These are phyloP conservation scores for Agonopterix arenella DNA, from an alignment of 2,888 invertebrate genomes.

Conservation along the genomic window DNA sequence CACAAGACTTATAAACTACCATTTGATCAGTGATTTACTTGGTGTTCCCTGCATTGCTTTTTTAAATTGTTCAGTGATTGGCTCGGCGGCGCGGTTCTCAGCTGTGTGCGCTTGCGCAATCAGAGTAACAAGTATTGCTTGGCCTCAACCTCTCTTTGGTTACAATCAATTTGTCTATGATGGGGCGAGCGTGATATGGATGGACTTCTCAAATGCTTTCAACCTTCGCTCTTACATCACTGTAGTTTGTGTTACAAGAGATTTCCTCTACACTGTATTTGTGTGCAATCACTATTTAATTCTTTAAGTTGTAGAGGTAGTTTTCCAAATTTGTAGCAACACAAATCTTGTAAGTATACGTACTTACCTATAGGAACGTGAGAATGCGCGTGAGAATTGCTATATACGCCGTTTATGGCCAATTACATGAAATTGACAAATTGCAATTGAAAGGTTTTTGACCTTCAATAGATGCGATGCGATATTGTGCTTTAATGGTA, in stretches of 20 bases:
- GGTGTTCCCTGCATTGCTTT: not conserved
- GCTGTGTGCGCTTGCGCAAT: slow-evolving; percentile 12
- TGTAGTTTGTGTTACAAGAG: slow-evolving; percentile 2
- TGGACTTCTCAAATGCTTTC: slow-evolving; percentile 8
- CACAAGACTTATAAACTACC: too few relatives aligned
- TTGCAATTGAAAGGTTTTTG: slow-evolving; percentile 45
- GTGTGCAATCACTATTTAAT: not conserved
- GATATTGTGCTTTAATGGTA: slow-evolving; percentile 19
- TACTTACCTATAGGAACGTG: slow-evolving; percentile 15
- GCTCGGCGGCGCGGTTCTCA: slow-evolving; percentile 5
- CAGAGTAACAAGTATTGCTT: slow-evolving; percentile 11
- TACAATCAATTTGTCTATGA: slow-evolving; percentile 14
- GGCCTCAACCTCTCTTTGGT: slow-evolving; percentile 17
- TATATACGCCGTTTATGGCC: slow-evolving; percentile 28
- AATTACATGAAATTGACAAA: slow-evolving; percentile 44
- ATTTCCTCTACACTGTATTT: slow-evolving; percentile 3
- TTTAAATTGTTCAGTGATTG: slow-evolving; percentile 10
- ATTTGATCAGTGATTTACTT: not conserved
- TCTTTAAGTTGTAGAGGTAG: not conserved
- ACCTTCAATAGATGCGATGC: slow-evolving; percentile 29
- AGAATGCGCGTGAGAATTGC: slow-evolving; percentile 39
- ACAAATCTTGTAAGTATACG: not conserved
- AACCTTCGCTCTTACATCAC: slow-evolving; percentile 7
- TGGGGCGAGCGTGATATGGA: slow-evolving; percentile 7
- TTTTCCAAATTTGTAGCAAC: not conserved